Evolutionary conservation across 2,113 vertebrate genomes (phyloP), one percentile per base, ranked within the genome.

Genomic region (Phycodurus eques): DNA sequence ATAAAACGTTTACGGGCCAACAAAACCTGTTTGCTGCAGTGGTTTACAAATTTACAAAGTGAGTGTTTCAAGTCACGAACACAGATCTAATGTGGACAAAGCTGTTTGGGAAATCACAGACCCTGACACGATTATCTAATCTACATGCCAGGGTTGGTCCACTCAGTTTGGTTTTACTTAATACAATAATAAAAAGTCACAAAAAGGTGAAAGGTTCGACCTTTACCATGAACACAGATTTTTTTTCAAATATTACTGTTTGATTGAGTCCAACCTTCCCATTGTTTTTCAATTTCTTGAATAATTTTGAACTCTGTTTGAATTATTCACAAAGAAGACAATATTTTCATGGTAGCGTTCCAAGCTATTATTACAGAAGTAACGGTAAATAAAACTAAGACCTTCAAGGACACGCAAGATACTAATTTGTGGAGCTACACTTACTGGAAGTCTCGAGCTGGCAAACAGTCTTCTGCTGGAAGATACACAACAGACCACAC

Each of bases 31-130:
- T 92, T 89, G 89, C 83, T 84, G 84, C 88, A 91, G 90, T 87
- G 90, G 85, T 80, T 81, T 89, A 92, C 89, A 90, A 87, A 89
- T 88, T 89, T 91, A 90, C 85, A 83, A 79, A 90, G 88, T 89
- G 86, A 92, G 88, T 90, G 91, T 88, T 93, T 92, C 88, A 85
- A 93, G 92, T 92, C 92, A 94, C 90, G 90, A 92, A 92, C 78
- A 73, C 75, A 78, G 80, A 83, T 87, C 86, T 91, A 80, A 91
- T 85, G 80, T 80, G 83, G 78, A 80, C 82, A 79, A 85, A 80
- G 80, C 82, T 81, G 81, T 87, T 84, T 76, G 67, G 76, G 70
- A 89, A 91, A 88, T 88, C 73, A 74, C 74, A 84, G 71, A 85
- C 77, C 70, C 68, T 67, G 46, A 70, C 71, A 60, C 67, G 54